Evolutionary conservation across 2,888 invertebrate genomes (phyloP).

Genomic region (Pyrocoelia pectoralis): DNA sequence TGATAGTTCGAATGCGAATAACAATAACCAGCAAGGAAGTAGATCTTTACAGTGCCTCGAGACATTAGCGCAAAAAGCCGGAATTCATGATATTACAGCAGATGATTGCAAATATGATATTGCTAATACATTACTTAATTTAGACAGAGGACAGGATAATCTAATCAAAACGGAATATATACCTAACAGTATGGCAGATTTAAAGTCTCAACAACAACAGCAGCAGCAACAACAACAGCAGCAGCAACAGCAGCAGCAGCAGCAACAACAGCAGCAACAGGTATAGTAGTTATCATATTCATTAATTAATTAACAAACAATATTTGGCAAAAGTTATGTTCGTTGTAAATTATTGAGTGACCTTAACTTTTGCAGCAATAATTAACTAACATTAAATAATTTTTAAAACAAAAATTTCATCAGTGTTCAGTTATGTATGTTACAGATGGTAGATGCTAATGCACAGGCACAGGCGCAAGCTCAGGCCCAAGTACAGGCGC

Average conservation of each 20-base stretch:
- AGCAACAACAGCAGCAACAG: slow-evolving; percentile 41
- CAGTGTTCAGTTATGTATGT: slow-evolving; percentile 32
- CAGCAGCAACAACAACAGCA: too few relatives aligned
- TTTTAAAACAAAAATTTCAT: slow-evolving; percentile 27
- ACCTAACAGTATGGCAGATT: slow-evolving; percentile 53
- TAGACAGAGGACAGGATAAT: slow-evolving; percentile 65
- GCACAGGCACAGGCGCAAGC: slow-evolving; percentile 55
- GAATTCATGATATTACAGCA: slow-evolving; percentile 68
- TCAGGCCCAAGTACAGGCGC: slow-evolving; percentile 44
- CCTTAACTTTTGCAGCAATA: too few relatives aligned
- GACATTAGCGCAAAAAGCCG: slow-evolving; percentile 76
- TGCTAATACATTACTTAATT: slow-evolving; percentile 69
- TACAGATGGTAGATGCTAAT: slow-evolving; percentile 53
- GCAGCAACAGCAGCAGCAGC: slow-evolving; percentile 49
- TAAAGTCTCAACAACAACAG: slow-evolving; percentile 53
- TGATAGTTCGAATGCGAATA: slow-evolving; percentile 39
- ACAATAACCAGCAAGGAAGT: slow-evolving; percentile 50
- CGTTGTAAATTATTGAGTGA: too few relatives aligned
- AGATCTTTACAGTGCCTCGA: slow-evolving; percentile 73
- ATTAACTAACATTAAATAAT: neutral
- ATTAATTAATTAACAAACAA: neutral
- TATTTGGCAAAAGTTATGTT: too few relatives aligned
- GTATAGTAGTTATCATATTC: slow-evolving; percentile 4
- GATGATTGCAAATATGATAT: slow-evolving; percentile 77
- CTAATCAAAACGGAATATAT: slow-evolving; percentile 43